Evolutionary conservation across 2,888 invertebrate species (phyloP).

Genomic region (Drosophila nr. perissopoda): DNA sequence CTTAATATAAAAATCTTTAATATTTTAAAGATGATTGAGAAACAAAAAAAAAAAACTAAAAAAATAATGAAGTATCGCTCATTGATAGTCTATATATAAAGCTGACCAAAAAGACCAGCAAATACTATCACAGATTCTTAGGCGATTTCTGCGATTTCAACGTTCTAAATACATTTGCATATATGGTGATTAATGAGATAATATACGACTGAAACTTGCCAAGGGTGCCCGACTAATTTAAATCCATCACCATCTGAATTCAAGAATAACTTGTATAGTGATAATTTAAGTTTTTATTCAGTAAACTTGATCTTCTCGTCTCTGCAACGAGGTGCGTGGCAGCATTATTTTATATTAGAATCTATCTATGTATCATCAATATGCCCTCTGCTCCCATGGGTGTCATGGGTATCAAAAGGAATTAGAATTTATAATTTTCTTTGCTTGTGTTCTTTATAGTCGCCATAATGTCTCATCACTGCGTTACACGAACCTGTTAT

Average conservation of each 20-base stretch:
- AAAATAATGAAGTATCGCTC: neutral
- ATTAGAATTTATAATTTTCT: constrained; percentile 71
- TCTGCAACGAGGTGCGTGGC: neutral
- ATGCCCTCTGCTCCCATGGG: constrained; percentile 16
- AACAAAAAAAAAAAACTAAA: neutral
- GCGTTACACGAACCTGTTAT: constrained; percentile 42
- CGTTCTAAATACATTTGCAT: constrained; percentile 51
- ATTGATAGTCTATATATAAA: constrained; percentile 16
- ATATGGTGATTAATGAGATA: constrained; percentile 48
- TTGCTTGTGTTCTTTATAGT: constrained; percentile 11
- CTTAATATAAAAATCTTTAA: neutral
- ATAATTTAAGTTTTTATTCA: neutral
- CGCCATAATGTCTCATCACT: constrained; percentile 64
- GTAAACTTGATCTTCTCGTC: neutral
- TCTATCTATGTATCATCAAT: constrained; percentile 2
- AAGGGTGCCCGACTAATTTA: constrained; percentile 25
- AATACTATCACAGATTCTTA: constrained; percentile 1
- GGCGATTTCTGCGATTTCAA: constrained; percentile 31
- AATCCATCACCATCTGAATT: constrained; percentile 20
- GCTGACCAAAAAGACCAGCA: constrained; percentile 10
- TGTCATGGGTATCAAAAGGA: constrained; percentile 22
- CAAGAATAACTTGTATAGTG: constrained; percentile 49
- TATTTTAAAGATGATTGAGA: neutral
- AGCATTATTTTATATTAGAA: neutral
- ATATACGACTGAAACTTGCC: constrained; percentile 15